Conservation (phyloP, 2,888 invertebrate genomes). For the Cosmorhoe ocellata region DNA sequence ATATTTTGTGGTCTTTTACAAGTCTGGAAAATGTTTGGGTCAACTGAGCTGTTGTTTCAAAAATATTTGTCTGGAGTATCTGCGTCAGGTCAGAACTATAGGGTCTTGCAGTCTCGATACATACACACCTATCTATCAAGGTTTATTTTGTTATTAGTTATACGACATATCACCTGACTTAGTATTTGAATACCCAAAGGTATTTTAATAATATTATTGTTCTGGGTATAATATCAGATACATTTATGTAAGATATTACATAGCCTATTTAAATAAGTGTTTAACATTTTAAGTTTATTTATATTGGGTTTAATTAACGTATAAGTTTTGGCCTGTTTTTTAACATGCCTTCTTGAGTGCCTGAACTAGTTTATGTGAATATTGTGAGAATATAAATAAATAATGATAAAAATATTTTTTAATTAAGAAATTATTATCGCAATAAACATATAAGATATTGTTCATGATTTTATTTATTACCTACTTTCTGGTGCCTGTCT, state of each 20-base stretch:
- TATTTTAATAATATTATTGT: slow-evolving; percentile 23
- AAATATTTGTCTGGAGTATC: neutral
- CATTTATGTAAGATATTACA: slow-evolving; percentile 31
- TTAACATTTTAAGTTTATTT: slow-evolving; percentile 50
- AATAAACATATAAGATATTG: slow-evolving; percentile 42
- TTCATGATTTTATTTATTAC: no score
- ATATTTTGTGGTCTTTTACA: no score
- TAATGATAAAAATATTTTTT: slow-evolving; percentile 31
- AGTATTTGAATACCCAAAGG: slow-evolving; percentile 34
- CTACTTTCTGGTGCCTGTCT: no score
- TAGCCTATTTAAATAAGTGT: slow-evolving; percentile 39
- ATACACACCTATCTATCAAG: slow-evolving; percentile 10
- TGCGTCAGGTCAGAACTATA: slow-evolving; percentile 38
- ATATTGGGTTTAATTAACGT: slow-evolving; percentile 47
- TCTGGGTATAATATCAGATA: slow-evolving; percentile 23
- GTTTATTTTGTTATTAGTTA: slow-evolving; percentile 1
- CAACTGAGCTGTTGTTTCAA: no score
- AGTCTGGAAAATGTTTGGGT: no score
- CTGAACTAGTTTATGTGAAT: slow-evolving; percentile 49
- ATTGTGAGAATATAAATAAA: slow-evolving; percentile 44
- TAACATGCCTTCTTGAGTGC: slow-evolving; percentile 50
- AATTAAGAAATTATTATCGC: slow-evolving; percentile 33
- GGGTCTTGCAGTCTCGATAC: slow-evolving; percentile 33
- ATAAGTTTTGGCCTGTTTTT: slow-evolving; percentile 26
- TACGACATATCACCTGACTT: slow-evolving; percentile 5